A percentile compares a stretch with the other conserved stretches of the same genome.
These are phyloP conservation scores for Drosophila kambysellisi DNA, from an alignment of 2,888 invertebrate genomes.

Conservation along the genomic window DNA sequence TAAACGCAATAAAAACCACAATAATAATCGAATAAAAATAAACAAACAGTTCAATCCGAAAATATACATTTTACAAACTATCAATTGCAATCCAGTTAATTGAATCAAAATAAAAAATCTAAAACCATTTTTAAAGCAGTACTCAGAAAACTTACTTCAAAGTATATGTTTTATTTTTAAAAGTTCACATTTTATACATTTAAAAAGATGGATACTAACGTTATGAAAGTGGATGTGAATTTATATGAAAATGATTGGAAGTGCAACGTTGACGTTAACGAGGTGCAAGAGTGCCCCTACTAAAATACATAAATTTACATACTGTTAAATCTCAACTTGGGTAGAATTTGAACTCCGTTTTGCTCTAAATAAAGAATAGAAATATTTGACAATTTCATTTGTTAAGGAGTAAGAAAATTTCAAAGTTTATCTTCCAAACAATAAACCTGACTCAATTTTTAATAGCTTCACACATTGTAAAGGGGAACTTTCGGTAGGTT, in stretches of 20 bases:
- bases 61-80: background rate
- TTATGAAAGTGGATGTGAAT: background rate
- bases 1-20: background rate
- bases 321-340: background rate
- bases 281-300: background rate
- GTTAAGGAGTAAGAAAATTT: background rate
- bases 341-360: background rate
- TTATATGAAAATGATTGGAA: background rate
- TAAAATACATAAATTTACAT: background rate
- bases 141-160: background rate
- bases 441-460: background rate
- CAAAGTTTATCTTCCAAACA: background rate
- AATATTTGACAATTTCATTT: background rate
- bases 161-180: background rate
- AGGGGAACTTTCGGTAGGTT: background rate
- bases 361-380: background rate
- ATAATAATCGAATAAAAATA: background rate
- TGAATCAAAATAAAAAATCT: background rate
- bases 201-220: background rate
- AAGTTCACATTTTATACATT: background rate
- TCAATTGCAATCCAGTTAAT: background rate
- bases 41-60: background rate
- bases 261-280: background rate
- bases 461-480: background rate
- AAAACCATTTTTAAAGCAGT: background rate